phyloP scores from a whole-genome alignment of 2,888 invertebrate species.

The Byasa hedistus region DNA sequence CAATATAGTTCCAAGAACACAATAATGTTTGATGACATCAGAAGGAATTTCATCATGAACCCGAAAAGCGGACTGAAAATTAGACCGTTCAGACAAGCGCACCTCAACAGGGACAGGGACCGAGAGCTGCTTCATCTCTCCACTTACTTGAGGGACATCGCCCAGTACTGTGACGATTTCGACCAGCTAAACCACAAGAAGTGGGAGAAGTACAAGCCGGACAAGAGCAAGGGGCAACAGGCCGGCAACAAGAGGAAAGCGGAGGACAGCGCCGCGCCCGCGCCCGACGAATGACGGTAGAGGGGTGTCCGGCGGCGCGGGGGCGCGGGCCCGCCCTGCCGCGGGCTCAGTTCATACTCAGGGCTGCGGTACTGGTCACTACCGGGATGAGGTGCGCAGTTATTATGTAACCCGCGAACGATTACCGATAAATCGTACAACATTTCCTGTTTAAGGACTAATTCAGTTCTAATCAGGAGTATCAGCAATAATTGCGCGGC shows the following conservation, averaged over 20 bases:
- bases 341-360: no score
- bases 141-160: slow-evolving; percentile 90
- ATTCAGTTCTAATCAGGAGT: no score
- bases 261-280: slow-evolving; percentile 61
- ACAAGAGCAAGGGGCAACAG: slow-evolving; percentile 54
- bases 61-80: slow-evolving; percentile 95
- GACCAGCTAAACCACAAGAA: slow-evolving; percentile 91
- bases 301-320: not conserved
- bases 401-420: no score
- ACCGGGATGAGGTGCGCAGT: no score
- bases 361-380: no score
- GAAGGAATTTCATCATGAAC: slow-evolving; percentile 98
- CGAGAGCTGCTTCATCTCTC: slow-evolving; percentile 89
- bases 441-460: no score
- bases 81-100: slow-evolving; percentile 93
- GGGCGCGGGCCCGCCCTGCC: no score
- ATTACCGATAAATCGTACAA: no score
- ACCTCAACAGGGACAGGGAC: slow-evolving; percentile 91
- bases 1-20: slow-evolving; percentile 95
- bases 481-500: no score
- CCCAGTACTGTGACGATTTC: slow-evolving; percentile 89
- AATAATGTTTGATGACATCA: slow-evolving; percentile 98
- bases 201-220: slow-evolving; percentile 90
- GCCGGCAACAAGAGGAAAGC: slow-evolving; percentile 73
- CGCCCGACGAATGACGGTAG: slow-evolving; percentile 65